Percentiles rank a stretch among this genome's conserved stretches.
phyloP scores from a whole-genome alignment of 2,113 vertebrate genomes.

The Bambusicola thoracicus region DNA sequence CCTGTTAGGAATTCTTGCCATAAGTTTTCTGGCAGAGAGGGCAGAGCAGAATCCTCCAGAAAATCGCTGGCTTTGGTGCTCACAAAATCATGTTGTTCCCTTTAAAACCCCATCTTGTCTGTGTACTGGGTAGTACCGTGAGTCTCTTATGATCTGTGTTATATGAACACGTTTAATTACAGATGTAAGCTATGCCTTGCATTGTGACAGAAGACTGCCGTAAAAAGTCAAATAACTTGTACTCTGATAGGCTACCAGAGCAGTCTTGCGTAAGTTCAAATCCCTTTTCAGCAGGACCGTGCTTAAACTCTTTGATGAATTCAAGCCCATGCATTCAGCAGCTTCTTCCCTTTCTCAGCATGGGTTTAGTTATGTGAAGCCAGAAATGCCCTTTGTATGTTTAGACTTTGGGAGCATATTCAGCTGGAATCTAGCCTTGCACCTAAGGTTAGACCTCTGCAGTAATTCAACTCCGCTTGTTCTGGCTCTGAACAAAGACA shows the following conservation, averaged over 20 bases:
- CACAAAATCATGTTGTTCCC: neutral
- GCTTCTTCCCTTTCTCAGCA: slow-evolving; percentile 50
- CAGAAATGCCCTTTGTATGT: slow-evolving; percentile 23
- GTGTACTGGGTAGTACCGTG: neutral
- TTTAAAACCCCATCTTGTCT: neutral
- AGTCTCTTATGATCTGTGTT: neutral
- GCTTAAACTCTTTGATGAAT: slow-evolving; percentile 60
- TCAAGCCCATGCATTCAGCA: slow-evolving; percentile 3
- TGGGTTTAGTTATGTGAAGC: slow-evolving; percentile 46
- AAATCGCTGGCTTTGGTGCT: neutral
- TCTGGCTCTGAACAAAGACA: slow-evolving; percentile 43
- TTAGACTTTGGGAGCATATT: slow-evolving; percentile 32
- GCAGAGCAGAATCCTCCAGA: neutral
- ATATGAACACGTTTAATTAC: slow-evolving; percentile 53
- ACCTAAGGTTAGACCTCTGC: slow-evolving; percentile 32
- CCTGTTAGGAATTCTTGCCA: slow-evolving; percentile 8
- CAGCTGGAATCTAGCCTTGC: slow-evolving; percentile 9
- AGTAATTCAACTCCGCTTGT: slow-evolving; percentile 40
- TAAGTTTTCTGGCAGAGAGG: neutral
- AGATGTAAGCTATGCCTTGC: slow-evolving; percentile 24
- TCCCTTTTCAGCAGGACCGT: slow-evolving; percentile 42
- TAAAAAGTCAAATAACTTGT: neutral
- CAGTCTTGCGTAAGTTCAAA: slow-evolving; percentile 52
- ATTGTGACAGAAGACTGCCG: neutral
- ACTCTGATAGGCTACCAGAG: slow-evolving; percentile 16